Conservation (phyloP, 2,888 invertebrate genomes). For the Apodemia hepburni region DNA sequence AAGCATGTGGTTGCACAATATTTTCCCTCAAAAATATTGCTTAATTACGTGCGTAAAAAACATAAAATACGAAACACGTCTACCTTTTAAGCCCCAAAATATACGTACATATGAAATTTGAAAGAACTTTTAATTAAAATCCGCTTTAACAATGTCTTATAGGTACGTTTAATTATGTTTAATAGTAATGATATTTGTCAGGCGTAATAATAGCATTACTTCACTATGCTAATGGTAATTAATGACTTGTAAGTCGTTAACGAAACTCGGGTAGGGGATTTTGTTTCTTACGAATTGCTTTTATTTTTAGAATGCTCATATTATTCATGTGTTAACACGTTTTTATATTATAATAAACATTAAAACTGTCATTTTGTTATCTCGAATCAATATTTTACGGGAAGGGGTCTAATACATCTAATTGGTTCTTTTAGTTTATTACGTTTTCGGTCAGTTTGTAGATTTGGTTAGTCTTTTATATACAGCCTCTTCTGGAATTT, state of each 20-base stretch:
- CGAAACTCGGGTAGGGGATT: conserved; percentile 26
- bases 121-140: conserved; percentile 43
- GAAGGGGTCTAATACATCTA: background rate
- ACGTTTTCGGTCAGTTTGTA: background rate
- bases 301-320: conserved; percentile 30
- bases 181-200: conserved; percentile 39
- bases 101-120: conserved; percentile 32
- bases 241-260: conserved; percentile 32
- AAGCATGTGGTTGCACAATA: conserved; percentile 43
- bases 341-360: conserved; percentile 18
- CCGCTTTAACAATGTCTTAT: conserved; percentile 37
- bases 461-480: background rate
- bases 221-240: conserved; percentile 29
- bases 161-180: conserved; percentile 34
- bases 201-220: conserved; percentile 31
- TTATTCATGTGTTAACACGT: conserved; percentile 22
- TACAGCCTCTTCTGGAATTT: background rate
- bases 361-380: conserved; percentile 16
- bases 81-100: conserved; percentile 28
- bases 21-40: conserved; percentile 52
- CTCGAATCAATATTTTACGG: background rate
- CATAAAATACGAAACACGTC: conserved; percentile 42
- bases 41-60: conserved; percentile 50
- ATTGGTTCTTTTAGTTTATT: background rate
- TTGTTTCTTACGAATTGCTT: conserved; percentile 23